A percentile compares a stretch with the other conserved stretches of the same genome.
Evolutionary conservation across 2,113 vertebrate genomes (phyloP).

Genomic region (Gasterosteus aculeatus): DNA sequence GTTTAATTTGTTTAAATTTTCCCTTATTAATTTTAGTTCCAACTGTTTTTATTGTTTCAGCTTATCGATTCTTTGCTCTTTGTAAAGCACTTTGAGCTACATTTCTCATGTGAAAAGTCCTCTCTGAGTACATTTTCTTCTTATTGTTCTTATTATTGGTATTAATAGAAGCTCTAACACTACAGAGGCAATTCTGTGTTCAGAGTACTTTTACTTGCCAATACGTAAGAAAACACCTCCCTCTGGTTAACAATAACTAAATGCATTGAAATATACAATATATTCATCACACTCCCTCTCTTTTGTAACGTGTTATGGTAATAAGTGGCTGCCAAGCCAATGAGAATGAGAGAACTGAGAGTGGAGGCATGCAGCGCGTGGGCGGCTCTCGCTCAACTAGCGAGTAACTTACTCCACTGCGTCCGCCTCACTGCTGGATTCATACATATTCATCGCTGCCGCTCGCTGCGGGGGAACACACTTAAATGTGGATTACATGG

Average conservation of each 20-base stretch:
- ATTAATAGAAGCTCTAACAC: not conserved
- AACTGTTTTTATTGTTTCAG: too few species aligned
- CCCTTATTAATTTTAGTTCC: too few species aligned
- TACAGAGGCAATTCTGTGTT: too few species aligned
- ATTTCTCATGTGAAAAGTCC: not conserved
- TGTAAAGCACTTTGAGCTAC: not conserved
- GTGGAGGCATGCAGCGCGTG: constrained; percentile 59
- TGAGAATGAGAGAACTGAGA: constrained; percentile 8
- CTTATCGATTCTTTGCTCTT: not conserved
- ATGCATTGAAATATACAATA: constrained; percentile 15
- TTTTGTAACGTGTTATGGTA: constrained; percentile 35
- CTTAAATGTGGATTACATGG: constrained; percentile 39
- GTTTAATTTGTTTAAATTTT: too few species aligned
- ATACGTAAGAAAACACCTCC: constrained; percentile 3
- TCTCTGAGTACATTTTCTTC: not conserved
- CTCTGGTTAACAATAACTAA: constrained; percentile 13
- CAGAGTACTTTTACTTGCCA: not conserved
- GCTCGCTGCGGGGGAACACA: constrained; percentile 24
- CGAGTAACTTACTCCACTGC: constrained; percentile 39
- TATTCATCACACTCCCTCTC: constrained; percentile 3
- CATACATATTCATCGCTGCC: constrained; percentile 52
- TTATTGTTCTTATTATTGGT: not conserved
- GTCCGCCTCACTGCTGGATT: constrained; percentile 41
- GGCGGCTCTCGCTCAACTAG: constrained; percentile 49
- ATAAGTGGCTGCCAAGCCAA: constrained; percentile 52